Percentiles rank a stretch among this genome's conserved stretches.
These are phyloP conservation scores for Crocidura indochinensis DNA, from an alignment of 2,797 vertebrate species.

Conservation along the genomic window DNA sequence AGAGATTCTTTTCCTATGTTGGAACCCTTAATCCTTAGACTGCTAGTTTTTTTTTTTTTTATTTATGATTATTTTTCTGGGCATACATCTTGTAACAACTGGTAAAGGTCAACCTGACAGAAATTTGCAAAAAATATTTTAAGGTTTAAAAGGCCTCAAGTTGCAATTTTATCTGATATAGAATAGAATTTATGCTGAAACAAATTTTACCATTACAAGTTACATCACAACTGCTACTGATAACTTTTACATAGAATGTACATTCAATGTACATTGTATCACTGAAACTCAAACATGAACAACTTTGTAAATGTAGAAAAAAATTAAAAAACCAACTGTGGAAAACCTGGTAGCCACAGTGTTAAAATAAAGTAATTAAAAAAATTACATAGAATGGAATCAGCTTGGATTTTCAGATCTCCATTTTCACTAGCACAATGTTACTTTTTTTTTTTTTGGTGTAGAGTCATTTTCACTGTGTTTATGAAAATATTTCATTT, in stretches of 20 bases:
- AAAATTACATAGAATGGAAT: not conserved
- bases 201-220: slow-evolving; percentile 7
- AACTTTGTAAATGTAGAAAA: too few species aligned
- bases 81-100: not conserved
- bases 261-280: too few species aligned
- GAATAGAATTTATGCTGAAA: not conserved
- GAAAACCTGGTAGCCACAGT: too few species aligned
- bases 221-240: not conserved
- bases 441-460: not conserved
- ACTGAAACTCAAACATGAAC: too few species aligned
- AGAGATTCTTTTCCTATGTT: not conserved
- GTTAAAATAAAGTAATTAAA: too few species aligned
- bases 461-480: not conserved
- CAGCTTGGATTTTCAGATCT: slow-evolving; percentile 36
- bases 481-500: not conserved
- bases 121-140: not conserved
- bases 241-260: too few species aligned
- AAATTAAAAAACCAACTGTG: too few species aligned
- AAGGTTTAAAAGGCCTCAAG: slow-evolving; percentile 15
- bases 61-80: slow-evolving; percentile 3
- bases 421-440: slow-evolving; percentile 2
- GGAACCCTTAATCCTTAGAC: not conserved
- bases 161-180: slow-evolving; percentile 20
- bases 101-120: not conserved
- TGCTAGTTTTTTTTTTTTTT: not conserved